Percentiles rank a stretch among this genome's conserved stretches.
phyloP scores from a whole-genome alignment of 2,113 vertebrate species.

The Psittacus erithacus region DNA sequence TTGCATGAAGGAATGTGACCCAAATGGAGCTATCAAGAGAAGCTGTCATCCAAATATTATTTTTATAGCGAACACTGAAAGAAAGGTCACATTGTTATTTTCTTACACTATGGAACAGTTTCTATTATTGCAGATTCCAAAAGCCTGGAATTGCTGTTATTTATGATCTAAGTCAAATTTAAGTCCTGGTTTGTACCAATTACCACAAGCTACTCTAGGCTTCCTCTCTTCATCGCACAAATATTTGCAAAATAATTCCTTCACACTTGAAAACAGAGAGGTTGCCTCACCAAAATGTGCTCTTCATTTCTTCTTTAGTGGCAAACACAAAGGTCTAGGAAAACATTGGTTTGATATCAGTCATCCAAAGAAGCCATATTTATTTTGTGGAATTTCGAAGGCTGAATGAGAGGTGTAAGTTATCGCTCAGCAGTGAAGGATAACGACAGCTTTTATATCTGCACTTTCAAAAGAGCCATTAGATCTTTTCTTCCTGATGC shows the following conservation, averaged over 20 bases:
- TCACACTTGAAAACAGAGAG: slow-evolving; percentile 14
- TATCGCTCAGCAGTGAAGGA: not conserved
- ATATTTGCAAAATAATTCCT: slow-evolving; percentile 16
- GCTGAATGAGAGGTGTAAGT: not conserved
- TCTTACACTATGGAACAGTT: slow-evolving; percentile 50
- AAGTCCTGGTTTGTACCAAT: slow-evolving; percentile 19
- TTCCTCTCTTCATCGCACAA: slow-evolving; percentile 19
- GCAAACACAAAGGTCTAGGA: not conserved
- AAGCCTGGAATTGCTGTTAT: slow-evolving; percentile 39
- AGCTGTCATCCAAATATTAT: slow-evolving; percentile 42
- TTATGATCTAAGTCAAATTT: slow-evolving; percentile 48
- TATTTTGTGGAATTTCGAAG: not conserved
- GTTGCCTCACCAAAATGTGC: not conserved
- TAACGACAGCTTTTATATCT: not conserved
- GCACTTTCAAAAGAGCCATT: not conserved
- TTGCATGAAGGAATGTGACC: not conserved
- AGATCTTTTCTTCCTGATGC: not conserved
- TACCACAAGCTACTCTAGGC: slow-evolving; percentile 3
- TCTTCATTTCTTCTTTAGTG: not conserved
- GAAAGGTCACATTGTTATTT: slow-evolving; percentile 65
- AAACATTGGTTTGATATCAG: not conserved
- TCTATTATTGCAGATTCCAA: slow-evolving; percentile 48
- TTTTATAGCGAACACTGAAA: slow-evolving; percentile 34
- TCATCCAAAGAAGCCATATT: not conserved
- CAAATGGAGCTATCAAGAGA: slow-evolving; percentile 56